Evolutionary conservation across 2,888 invertebrate species (phyloP), one percentile per base, ranked within the genome.

Genomic region (Trisateles emortualis): DNA sequence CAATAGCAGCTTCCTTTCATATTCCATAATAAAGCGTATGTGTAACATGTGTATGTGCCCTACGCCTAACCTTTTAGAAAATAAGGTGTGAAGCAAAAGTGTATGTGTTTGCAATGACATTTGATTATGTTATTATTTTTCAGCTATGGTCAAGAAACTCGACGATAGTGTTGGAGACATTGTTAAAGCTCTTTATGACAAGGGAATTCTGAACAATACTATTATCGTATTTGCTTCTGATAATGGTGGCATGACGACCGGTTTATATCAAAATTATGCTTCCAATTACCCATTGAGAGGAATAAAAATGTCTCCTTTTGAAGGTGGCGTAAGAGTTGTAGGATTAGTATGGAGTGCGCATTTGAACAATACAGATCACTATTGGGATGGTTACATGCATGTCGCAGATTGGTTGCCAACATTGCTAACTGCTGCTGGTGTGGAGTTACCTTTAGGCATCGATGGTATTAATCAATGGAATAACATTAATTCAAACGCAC

Each of bases 221-320:
- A 94, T 99, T 39, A 94, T 99, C 46, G 85, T 97, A 0, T 99
- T 98, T 80, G 94, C 96, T 67, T 96, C 97, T 9, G 99, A 98
- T 81, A 98, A 98, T 80, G 98, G 98, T 0, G 97, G 96, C 0
- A 96, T 97, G 42, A 95, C 97, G 0, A 89, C 94, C 50, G 97
- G 97, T 0, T 73, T 94, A 42, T 95, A 95, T 75, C 80, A 93
- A 43, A 98, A 97, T 84, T 94, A 94, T 42, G 97, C 95, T 8
- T 96, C 96, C 13, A 97, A 97, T 86, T 96, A 94, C 93, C 97
- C 97, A n/a, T 81, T 97, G 9, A 93, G 96, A 81, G 97, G 97
- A 35, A 64, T 76, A 76, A 98, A 98, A 87, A 93, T 95, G 79
- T 95, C 96, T 0, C 92, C 97, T 0, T 97, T 95, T 90, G 98